Evolutionary conservation across 2,888 invertebrate genomes (phyloP).

Genomic region (Mythimna albipuncta): DNA sequence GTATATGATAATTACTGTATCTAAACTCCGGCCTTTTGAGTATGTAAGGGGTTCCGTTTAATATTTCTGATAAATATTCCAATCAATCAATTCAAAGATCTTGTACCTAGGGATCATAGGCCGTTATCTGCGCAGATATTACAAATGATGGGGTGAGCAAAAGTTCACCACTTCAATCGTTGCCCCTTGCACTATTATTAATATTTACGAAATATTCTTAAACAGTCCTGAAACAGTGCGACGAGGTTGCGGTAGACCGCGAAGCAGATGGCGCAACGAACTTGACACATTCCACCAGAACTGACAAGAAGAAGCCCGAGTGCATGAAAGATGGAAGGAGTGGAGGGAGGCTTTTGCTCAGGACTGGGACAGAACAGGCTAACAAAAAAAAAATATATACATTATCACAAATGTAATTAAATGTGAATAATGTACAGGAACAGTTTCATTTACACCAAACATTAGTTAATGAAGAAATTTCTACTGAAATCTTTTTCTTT

Average conservation of each 20-base stretch:
- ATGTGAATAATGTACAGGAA: neutral
- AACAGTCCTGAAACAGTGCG: no score
- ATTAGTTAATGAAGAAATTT: slow-evolving; percentile 16
- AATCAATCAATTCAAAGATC: neutral
- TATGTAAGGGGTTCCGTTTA: neutral
- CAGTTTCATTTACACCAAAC: slow-evolving; percentile 6
- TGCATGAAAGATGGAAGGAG: no score
- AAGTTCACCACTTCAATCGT: slow-evolving; percentile 1
- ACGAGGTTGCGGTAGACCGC: no score
- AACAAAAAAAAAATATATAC: no score
- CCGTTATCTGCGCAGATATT: neutral
- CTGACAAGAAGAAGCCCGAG: no score
- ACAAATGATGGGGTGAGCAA: neutral
- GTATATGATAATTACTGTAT: no score
- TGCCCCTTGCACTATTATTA: neutral
- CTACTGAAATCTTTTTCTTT: slow-evolving; percentile 30
- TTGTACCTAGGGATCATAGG: neutral
- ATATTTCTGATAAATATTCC: neutral
- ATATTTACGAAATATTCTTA: neutral
- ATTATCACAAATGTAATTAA: neutral
- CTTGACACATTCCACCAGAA: no score
- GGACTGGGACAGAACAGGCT: no score
- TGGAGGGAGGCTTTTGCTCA: no score
- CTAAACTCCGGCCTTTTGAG: neutral
- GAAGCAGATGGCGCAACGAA: no score